A percentile compares a stretch with the other conserved stretches of the same genome.
phyloP scores from a whole-genome alignment of 35 echinoderm and acorn worm genomes.

The Strongylocentrotus purpuratus region DNA sequence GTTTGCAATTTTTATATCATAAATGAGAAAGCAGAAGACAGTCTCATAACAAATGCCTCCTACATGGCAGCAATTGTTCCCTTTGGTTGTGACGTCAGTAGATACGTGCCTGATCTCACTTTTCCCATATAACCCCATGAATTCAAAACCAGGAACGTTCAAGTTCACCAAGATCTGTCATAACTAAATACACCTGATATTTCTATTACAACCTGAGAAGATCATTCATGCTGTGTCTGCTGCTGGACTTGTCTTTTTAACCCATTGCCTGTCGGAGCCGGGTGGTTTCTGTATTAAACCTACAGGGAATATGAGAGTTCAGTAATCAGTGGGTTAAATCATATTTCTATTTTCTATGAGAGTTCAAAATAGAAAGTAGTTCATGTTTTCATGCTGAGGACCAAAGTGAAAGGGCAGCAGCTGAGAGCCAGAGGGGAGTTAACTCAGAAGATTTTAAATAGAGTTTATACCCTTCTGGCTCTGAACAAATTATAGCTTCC shows the following conservation, averaged over 20 bases:
- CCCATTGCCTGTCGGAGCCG: no score
- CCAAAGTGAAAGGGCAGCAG: not conserved
- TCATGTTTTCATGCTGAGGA: conserved; percentile 9
- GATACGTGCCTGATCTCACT: not conserved
- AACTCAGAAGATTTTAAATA: no score
- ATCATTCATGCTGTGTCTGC: not conserved
- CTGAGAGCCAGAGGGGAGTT: no score
- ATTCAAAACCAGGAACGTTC: not conserved
- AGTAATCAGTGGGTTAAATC: not conserved
- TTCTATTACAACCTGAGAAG: not conserved
- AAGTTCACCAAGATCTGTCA: not conserved
- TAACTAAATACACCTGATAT: not conserved
- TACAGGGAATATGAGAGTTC: no score
- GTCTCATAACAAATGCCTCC: not conserved
- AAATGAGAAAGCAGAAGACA: not conserved
- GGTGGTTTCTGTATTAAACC: no score
- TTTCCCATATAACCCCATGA: not conserved
- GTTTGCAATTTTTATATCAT: not conserved
- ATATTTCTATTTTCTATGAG: not conserved
- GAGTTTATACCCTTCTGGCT: not conserved
- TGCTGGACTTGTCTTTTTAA: not conserved
- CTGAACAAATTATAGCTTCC: not conserved
- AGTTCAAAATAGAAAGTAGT: not conserved
- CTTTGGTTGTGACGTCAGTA: not conserved
- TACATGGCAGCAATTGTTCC: conserved; percentile 9